Conservation (phyloP, 2,888 invertebrate genomes). For the Tipula confusa region DNA sequence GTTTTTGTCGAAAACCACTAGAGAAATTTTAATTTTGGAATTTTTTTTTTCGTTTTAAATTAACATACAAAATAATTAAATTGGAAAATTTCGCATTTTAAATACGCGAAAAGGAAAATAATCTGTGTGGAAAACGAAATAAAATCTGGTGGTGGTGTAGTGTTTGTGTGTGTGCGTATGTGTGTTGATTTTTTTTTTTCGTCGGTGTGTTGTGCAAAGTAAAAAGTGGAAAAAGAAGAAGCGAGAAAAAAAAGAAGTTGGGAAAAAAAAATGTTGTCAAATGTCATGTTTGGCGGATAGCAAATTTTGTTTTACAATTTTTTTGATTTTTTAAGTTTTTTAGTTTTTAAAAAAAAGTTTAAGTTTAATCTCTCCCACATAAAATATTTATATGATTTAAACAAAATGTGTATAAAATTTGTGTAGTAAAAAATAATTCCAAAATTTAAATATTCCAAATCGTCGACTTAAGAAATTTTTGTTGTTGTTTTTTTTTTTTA, state of each 20-base stretch:
- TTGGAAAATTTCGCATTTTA: neutral
- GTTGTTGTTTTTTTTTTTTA: neutral
- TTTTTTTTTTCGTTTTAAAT: neutral
- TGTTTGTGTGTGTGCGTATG: neutral
- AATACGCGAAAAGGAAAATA: neutral
- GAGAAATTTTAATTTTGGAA: neutral
- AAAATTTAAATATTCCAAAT: neutral
- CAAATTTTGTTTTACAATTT: slow-evolving; percentile 5
- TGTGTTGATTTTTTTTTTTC: too few species aligned
- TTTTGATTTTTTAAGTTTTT: slow-evolving; percentile 27
- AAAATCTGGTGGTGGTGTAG: neutral
- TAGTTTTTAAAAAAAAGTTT: neutral
- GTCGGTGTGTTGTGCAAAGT: neutral
- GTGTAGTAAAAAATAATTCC: neutral
- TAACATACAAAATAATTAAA: neutral
- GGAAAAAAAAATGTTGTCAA: slow-evolving; percentile 29
- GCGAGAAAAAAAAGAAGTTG: neutral
- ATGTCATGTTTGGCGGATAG: slow-evolving; percentile 32
- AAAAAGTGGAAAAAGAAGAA: neutral
- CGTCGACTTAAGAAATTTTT: neutral
- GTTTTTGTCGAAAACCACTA: neutral
- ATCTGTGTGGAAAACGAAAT: neutral
- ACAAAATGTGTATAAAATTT: neutral
- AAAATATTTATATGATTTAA: neutral
- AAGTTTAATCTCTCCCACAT: neutral